phyloP scores from a whole-genome alignment of 2,797 vertebrate species.

The Sebastiscus albofasciatus region DNA sequence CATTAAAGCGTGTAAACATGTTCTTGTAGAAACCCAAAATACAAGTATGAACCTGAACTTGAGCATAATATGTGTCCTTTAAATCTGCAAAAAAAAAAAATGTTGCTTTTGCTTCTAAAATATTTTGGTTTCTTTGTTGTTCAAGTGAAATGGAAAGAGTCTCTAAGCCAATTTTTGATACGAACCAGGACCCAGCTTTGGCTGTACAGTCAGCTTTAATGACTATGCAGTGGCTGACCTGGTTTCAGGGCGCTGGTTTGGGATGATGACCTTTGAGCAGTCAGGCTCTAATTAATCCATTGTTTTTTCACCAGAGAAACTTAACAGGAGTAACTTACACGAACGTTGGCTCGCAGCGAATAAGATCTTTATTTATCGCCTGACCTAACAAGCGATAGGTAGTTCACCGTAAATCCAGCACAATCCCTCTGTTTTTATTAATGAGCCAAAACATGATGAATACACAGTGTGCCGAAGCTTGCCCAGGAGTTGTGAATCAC shows the following conservation, averaged over 20 bases:
- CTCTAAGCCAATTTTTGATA: too few species aligned
- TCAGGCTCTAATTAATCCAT: conserved; percentile 20
- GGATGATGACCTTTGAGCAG: conserved; percentile 35
- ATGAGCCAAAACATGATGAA: conserved; percentile 51
- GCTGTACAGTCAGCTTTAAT: neutral
- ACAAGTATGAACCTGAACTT: too few species aligned
- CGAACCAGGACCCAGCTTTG: neutral
- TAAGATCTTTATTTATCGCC: neutral
- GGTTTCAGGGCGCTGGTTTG: conserved; percentile 18
- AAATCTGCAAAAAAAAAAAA: neutral
- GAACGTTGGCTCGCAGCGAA: neutral
- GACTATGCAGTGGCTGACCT: conserved; percentile 10
- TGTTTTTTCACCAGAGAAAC: neutral
- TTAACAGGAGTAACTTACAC: neutral
- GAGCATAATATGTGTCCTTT: too few species aligned
- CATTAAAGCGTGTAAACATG: too few species aligned
- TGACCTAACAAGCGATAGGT: neutral
- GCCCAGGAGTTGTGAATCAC: conserved; percentile 66
- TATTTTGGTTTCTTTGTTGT: neutral
- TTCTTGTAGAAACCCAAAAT: too few species aligned
- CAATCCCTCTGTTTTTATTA: conserved; percentile 48
- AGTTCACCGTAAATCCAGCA: conserved; percentile 7
- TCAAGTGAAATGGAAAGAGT: neutral
- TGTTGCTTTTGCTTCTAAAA: neutral
- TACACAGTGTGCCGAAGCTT: conserved; percentile 46